Evolutionary conservation across 2,113 vertebrate species (phyloP).

Genomic region (Pithys albifrons): DNA sequence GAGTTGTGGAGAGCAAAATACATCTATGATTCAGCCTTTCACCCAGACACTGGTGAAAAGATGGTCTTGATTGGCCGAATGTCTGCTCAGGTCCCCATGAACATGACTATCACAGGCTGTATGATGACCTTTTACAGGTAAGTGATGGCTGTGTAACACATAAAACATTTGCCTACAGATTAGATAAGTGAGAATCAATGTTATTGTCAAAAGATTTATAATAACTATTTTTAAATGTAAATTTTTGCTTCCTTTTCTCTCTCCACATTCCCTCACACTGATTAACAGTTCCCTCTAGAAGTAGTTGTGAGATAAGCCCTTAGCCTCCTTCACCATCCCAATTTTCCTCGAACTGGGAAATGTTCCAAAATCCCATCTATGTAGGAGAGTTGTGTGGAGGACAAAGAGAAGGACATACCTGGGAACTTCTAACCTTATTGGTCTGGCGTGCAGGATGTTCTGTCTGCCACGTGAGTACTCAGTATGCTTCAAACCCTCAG

Average conservation of each 20-base stretch:
- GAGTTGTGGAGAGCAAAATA: conserved; percentile 96
- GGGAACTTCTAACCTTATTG: neutral
- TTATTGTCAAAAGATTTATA: neutral
- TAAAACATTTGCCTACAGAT: neutral
- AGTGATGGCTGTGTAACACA: neutral
- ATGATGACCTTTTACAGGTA: conserved; percentile 99
- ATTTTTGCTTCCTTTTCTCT: neutral
- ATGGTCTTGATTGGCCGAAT: conserved; percentile 97
- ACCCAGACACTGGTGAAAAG: conserved; percentile 96
- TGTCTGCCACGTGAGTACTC: neutral
- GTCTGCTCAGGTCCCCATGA: conserved; percentile 98
- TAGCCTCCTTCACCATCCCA: neutral
- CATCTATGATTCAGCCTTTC: conserved; percentile 95
- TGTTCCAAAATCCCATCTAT: neutral
- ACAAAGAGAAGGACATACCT: neutral
- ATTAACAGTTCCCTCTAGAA: neutral
- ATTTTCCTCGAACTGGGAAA: neutral
- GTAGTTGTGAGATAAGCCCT: neutral
- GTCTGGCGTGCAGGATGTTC: neutral
- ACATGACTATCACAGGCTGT: conserved; percentile 98
- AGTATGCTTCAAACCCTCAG: accelerated
- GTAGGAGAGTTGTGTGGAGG: neutral
- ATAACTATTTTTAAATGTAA: neutral
- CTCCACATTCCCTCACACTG: neutral
- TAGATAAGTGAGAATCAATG: neutral